These are phyloP conservation scores for Takifugu rubripes DNA, from an alignment of 2,797 vertebrate genomes.

Conservation along the genomic window DNA sequence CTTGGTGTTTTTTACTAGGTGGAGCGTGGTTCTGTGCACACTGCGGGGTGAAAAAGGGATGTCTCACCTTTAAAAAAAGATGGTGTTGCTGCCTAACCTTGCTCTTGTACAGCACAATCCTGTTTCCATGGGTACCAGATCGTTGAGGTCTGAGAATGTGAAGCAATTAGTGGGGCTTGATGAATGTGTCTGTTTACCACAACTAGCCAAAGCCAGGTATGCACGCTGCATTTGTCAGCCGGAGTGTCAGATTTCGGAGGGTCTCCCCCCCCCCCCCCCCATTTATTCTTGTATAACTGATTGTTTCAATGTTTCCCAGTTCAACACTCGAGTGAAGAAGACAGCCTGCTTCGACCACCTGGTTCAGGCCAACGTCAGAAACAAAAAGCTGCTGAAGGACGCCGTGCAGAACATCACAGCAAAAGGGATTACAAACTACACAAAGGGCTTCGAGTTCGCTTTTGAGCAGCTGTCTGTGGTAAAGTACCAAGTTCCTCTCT, in stretches of 20 bases:
- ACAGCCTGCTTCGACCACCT: slow-evolving; percentile 95
- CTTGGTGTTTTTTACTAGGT: slow-evolving; percentile 9
- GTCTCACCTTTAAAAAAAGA: slow-evolving; percentile 55
- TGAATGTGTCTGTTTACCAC: slow-evolving; percentile 74
- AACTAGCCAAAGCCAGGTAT: slow-evolving; percentile 61
- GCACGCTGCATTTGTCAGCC: slow-evolving; percentile 5
- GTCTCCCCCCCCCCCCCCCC: no score
- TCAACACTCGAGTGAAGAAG: slow-evolving; percentile 94
- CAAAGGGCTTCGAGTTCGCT: slow-evolving; percentile 96
- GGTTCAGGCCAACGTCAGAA: slow-evolving; percentile 97
- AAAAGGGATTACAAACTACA: slow-evolving; percentile 98
- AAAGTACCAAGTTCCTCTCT: slow-evolving; percentile 47
- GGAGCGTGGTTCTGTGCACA: slow-evolving; percentile 21
- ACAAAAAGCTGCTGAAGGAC: slow-evolving; percentile 97
- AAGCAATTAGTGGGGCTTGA: slow-evolving; percentile 74
- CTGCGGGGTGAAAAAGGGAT: slow-evolving; percentile 24
- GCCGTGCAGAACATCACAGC: slow-evolving; percentile 94
- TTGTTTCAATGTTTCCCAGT: slow-evolving; percentile 72
- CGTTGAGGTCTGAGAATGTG: slow-evolving; percentile 66
- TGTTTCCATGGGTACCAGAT: slow-evolving; percentile 77
- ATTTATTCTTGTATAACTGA: slow-evolving; percentile 3
- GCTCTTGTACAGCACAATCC: slow-evolving; percentile 62
- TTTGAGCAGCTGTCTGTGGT: slow-evolving; percentile 94
- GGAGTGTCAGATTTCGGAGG: neutral
- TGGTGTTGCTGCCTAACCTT: slow-evolving; percentile 52